Conservation (phyloP, 2,113 vertebrate species). For the Rattus norvegicus region GRCr8 NC_086024.1:14574001-14574500, state of each 20-base stretch:
- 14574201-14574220: constrained; percentile 25
- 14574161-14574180: constrained; percentile 18
- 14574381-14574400: not conserved
- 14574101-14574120: constrained; percentile 21
- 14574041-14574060: not conserved
- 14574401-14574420: not conserved
- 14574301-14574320: not conserved
- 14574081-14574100: constrained; percentile 25
- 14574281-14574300: not conserved
- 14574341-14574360: not conserved
- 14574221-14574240: not conserved
- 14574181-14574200: not conserved
- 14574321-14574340: not conserved
- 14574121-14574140: not conserved
- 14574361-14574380: not conserved
- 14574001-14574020: not conserved
- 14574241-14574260: not conserved
- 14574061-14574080: constrained; percentile 8
- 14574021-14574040: not conserved
- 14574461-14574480: not conserved
- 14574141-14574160: constrained; percentile 22
- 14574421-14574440: not conserved
- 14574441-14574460: not conserved
- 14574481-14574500: not conserved
- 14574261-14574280: not conserved